Percentiles rank a stretch among this genome's conserved stretches.
Evolutionary conservation across 2,888 invertebrate species (phyloP).

Genomic region (Drosophila fulvimacula): DNA sequence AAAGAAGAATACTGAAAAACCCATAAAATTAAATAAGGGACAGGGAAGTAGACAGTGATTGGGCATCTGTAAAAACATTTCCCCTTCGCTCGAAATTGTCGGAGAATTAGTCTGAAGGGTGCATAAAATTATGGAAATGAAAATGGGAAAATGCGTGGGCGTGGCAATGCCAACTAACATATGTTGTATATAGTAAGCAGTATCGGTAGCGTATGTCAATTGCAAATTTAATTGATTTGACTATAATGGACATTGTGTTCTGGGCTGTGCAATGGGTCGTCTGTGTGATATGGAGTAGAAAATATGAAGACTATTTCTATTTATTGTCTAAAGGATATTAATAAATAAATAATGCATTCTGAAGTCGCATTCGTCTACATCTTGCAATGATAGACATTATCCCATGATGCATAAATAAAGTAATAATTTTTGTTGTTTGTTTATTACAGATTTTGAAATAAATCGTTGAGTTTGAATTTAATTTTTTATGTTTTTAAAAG

Average conservation of each 20-base stretch:
- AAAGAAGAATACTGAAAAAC: constrained; percentile 7
- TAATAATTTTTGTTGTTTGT: too few species aligned
- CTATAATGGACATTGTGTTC: constrained; percentile 7
- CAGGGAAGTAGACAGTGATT: constrained; percentile 15
- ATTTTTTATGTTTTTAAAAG: too few species aligned
- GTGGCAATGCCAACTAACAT: constrained; percentile 17
- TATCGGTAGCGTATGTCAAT: constrained; percentile 51
- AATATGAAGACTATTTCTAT: background rate
- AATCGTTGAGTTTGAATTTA: too few species aligned
- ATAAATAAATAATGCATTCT: too few species aligned
- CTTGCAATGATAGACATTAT: too few species aligned
- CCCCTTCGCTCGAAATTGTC: constrained; percentile 32
- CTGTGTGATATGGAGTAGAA: constrained; percentile 10
- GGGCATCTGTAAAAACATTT: constrained; percentile 34
- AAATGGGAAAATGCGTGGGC: constrained; percentile 29
- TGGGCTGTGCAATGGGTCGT: constrained; percentile 4
- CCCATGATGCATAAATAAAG: too few species aligned
- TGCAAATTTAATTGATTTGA: constrained; percentile 65
- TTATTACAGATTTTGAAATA: too few species aligned
- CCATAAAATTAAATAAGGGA: background rate
- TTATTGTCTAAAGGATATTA: background rate
- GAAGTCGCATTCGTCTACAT: too few species aligned
- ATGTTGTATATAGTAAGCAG: constrained; percentile 38
- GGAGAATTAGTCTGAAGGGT: constrained; percentile 69
- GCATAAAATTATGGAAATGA: constrained; percentile 73